Evolutionary conservation across 2,113 vertebrate genomes (phyloP), one percentile per base, ranked within the genome.

Genomic region (Baryphthengus martii): DNA sequence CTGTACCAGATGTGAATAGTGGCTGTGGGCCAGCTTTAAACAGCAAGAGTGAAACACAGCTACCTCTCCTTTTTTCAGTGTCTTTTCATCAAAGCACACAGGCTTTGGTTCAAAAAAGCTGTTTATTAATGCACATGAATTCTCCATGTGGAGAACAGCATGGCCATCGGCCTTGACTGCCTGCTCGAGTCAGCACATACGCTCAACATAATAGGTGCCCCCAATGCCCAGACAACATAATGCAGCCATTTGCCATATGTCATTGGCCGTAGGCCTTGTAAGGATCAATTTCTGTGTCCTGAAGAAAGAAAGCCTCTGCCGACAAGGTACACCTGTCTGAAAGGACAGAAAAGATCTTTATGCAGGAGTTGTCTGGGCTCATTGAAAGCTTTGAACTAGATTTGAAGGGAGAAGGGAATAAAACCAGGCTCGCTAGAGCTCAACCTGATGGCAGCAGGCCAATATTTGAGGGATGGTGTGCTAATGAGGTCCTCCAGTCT

Each of bases 1-100:
- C 78, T 72, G 40, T 61, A 97, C 92, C 96, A 96, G 96, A 96
- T 97, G 96, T 96, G 90, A 92, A 53, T 71, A 15, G 56, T 93
- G 96, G 96, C 93, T 12, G 3, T 75, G 88, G 44, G 85, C 96
- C 96, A 94, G 35, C 40, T 53, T 49, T 61, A 53, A 67, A 70
- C 75, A 93, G 55, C 20, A 59, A 59, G 68, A 80, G 68, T 81
- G 76, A 93, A 96, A 68, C 4, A 1, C 85, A 66, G 45, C 91
- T 81, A 74, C 95, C 78, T 93, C 59, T 77, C 75, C 75, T 33
- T 74, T 96, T 88, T 49, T 72, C 40, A 16, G 37, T 78, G 56
- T 88, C 83, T 90, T 86, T 96, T 92, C 40, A 77, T 80, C 88
- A 80, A 59, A 84, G 68, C 56, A 47, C 37, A 10, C 3, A 5